Base-by-base conservation (phyloP, 1,140 invertebrate genomes). In the Zaprionus gabonicus region DNA sequence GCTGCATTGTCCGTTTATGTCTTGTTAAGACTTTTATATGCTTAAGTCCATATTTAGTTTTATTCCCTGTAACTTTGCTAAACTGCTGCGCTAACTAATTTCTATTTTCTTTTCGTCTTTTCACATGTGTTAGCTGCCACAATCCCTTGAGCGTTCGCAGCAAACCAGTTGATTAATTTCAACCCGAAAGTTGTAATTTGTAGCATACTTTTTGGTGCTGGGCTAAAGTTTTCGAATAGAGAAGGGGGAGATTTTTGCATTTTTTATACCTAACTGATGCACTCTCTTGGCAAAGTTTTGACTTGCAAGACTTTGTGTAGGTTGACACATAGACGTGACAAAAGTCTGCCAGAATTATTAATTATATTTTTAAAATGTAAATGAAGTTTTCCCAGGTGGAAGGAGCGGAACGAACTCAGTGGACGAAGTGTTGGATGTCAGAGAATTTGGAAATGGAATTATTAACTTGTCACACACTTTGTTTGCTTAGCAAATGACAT, bases 11-110 rank as follows among this genome's bases (percentile, higher is more conserved):
- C 64, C 85, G 84, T 85, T 90, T 90, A 90, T 90, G 79, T 90
- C 85, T 90, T 90, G 85, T 90, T 90, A 90, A 80, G 81, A 85
- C 85, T 90, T 88, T 88, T 90, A 90, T 88, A 82, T 74, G 81
- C 76, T 90, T 69, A 71, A 75, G 65, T 81, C 75, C 70, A 79
- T 81, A 90, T 90, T 90, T 90, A 79, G 81, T 81, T 86, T 86
- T 81, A 71, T 85, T 71, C 64, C 46, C 46, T 2, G 28, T 76
- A 86, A 86, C 27, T 86, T 86, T 80, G 38, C 71, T 75, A 74
- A 86, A 86, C 83, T 75, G 81, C 78, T 75, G 17, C 64, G 70
- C 80, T 67, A 83, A 88, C 84, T 81, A 88, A 81, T 74, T 63
- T 80, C 69, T 72, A 82, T 62, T 83, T 65, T 67, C 38, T 67